Conservation (phyloP, 2,113 vertebrate genomes). For the Aspiorhynchus laticeps region DNA sequence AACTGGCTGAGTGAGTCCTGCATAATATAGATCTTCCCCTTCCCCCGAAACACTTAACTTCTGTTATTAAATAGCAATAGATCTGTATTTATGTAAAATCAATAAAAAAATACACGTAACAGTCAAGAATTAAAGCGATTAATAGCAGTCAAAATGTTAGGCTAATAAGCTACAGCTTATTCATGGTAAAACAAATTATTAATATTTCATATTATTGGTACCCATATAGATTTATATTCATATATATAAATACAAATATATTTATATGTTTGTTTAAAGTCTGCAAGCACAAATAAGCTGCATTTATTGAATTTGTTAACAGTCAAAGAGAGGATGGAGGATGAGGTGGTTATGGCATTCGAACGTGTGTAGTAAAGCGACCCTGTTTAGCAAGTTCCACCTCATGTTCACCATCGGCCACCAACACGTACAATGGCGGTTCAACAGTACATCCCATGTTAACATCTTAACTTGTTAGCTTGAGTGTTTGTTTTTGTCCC, state of each 20-base stretch:
- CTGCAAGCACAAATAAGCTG: constrained; percentile 87
- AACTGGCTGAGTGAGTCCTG: constrained; percentile 81
- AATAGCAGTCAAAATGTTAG: constrained; percentile 85
- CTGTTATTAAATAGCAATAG: constrained; percentile 77
- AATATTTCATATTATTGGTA: constrained; percentile 79
- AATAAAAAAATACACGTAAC: constrained; percentile 85
- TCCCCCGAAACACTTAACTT: constrained; percentile 74
- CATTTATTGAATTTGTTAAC: constrained; percentile 85
- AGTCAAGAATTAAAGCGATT: constrained; percentile 83
- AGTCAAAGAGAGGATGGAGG: constrained; percentile 83
- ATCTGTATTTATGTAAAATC: constrained; percentile 82
- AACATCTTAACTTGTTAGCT: constrained; percentile 24
- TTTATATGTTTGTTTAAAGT: constrained; percentile 80
- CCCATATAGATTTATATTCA: constrained; percentile 81
- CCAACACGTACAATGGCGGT: constrained; percentile 13
- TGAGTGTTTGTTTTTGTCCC: constrained; percentile 63
- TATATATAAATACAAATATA: constrained; percentile 76
- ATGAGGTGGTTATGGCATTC: constrained; percentile 78
- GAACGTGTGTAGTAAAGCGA: constrained; percentile 76
- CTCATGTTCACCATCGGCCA: constrained; percentile 62
- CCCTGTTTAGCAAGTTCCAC: constrained; percentile 70
- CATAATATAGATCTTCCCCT: constrained; percentile 76
- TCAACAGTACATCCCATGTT: constrained; percentile 52
- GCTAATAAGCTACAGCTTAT: constrained; percentile 87
- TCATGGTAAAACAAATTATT: constrained; percentile 80